A percentile compares a stretch with the other conserved stretches of the same genome.
phyloP scores from a whole-genome alignment of 2,888 invertebrate genomes.

The Cremastinae sp. region DNA sequence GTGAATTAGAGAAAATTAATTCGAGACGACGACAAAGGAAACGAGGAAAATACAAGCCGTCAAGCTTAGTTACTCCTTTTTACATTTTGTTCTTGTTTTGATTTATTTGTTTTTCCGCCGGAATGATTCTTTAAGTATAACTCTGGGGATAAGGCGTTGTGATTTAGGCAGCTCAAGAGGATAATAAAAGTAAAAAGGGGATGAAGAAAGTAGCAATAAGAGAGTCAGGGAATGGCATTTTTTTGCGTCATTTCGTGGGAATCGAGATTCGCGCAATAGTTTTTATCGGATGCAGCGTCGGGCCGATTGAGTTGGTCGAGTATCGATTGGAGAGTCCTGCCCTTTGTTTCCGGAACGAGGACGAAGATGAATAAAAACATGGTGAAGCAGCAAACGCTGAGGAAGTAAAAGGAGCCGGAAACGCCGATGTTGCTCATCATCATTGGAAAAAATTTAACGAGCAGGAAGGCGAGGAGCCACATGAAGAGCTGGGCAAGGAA shows the following conservation, averaged over 20 bases:
- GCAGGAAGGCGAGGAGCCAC: constrained; percentile 73
- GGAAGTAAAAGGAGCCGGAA: constrained; percentile 74
- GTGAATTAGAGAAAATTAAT: no score
- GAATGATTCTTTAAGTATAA: no score
- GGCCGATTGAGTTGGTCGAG: constrained; percentile 72
- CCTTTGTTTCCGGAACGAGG: constrained; percentile 76
- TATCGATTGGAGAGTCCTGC: constrained; percentile 73
- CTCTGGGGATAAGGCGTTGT: no score
- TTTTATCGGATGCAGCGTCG: constrained; percentile 50
- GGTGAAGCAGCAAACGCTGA: constrained; percentile 68
- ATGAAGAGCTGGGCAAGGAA: constrained; percentile 67
- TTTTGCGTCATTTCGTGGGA: constrained; percentile 55
- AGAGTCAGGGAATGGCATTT: no score
- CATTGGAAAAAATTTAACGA: constrained; percentile 72
- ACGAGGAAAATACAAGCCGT: no score
- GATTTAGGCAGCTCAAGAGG: no score
- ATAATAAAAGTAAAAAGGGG: no score
- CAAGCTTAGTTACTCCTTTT: no score
- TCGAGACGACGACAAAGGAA: no score
- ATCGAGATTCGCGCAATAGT: constrained; percentile 50
- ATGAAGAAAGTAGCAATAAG: no score
- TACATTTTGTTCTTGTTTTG: no score
- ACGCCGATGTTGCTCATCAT: constrained; percentile 69
- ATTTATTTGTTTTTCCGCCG: no score
- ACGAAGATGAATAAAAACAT: constrained; percentile 69